Conservation (phyloP, 2,113 vertebrate species). For the Nanorana parkeri region DNA sequence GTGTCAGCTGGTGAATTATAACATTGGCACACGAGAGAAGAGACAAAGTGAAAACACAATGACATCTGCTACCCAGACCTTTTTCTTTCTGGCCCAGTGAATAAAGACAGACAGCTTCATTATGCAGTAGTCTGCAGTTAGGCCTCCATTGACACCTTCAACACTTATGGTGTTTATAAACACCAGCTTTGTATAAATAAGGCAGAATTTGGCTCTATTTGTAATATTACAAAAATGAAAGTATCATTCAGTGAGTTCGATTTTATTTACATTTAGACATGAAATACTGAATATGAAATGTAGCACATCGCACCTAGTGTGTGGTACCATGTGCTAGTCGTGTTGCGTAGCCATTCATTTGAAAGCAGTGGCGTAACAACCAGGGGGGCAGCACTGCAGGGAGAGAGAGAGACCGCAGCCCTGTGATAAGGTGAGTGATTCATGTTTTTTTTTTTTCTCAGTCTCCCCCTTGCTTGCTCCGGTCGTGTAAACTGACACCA, state of each 20-base stretch:
- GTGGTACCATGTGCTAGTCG: too few relatives aligned
- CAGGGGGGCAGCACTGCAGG: too few relatives aligned
- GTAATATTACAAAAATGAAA: background rate
- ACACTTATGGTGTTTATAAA: slow-evolving; percentile 53
- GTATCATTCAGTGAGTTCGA: background rate
- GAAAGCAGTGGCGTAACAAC: too few relatives aligned
- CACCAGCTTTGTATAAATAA: background rate
- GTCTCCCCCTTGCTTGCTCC: too few relatives aligned
- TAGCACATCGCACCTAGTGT: too few relatives aligned
- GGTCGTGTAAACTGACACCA: too few relatives aligned
- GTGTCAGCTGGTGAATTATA: slow-evolving; percentile 83
- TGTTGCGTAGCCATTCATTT: too few relatives aligned
- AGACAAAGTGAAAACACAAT: slow-evolving; percentile 80
- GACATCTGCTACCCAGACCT: slow-evolving; percentile 61
- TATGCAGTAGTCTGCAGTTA: slow-evolving; percentile 77
- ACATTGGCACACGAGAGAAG: slow-evolving; percentile 78
- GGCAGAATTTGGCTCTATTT: slow-evolving; percentile 21
- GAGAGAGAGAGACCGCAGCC: too few relatives aligned
- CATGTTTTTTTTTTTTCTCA: too few relatives aligned
- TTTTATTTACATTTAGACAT: too few relatives aligned
- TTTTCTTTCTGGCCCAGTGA: slow-evolving; percentile 80
- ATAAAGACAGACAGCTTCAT: slow-evolving; percentile 84
- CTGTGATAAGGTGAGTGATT: too few relatives aligned
- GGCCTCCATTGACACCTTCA: slow-evolving; percentile 61
- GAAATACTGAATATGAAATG: too few relatives aligned